A percentile compares a stretch with the other conserved stretches of the same genome.
These are phyloP conservation scores for Forficula auricularia DNA, from an alignment of 1,140 invertebrate species.

Conservation along the genomic window DNA sequence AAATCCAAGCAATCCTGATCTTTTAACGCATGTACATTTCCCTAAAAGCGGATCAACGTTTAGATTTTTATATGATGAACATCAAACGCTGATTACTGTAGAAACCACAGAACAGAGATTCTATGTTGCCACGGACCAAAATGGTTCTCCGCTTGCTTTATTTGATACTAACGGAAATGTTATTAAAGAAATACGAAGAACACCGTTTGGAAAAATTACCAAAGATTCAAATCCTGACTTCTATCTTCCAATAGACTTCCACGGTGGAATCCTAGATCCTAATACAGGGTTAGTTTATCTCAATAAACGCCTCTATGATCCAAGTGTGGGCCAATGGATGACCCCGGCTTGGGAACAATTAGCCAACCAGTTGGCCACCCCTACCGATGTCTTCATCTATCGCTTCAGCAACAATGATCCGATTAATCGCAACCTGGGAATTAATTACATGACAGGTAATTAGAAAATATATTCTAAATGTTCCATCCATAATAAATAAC, in stretches of 20 bases:
- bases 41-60: slow-evolving; percentile 66
- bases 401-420: slow-evolving; percentile 84
- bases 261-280: slow-evolving; percentile 56
- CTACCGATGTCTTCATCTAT: slow-evolving; percentile 80
- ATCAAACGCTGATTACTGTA: slow-evolving; percentile 58
- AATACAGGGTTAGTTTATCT: slow-evolving; percentile 72
- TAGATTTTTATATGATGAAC: slow-evolving; percentile 72
- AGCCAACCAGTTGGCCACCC: slow-evolving; percentile 57
- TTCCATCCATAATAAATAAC: no score
- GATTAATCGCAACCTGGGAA: slow-evolving; percentile 52
- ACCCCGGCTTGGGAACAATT: slow-evolving; percentile 78
- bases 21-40: slow-evolving; percentile 80
- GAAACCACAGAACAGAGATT: slow-evolving; percentile 63
- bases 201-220: slow-evolving; percentile 76
- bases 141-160: slow-evolving; percentile 73
- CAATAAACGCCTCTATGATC: slow-evolving; percentile 74
- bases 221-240: slow-evolving; percentile 82
- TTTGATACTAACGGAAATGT: slow-evolving; percentile 80
- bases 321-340: slow-evolving; percentile 84
- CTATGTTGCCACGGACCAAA: slow-evolving; percentile 84
- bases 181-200: slow-evolving; percentile 77
- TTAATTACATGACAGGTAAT: slow-evolving; percentile 56
- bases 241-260: slow-evolving; percentile 81
- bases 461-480: no score
- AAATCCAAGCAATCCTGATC: slow-evolving; percentile 60